Evolutionary conservation across 2,888 invertebrate species (phyloP).

Genomic region (Ashinkailepas kermadecensis): DNA sequence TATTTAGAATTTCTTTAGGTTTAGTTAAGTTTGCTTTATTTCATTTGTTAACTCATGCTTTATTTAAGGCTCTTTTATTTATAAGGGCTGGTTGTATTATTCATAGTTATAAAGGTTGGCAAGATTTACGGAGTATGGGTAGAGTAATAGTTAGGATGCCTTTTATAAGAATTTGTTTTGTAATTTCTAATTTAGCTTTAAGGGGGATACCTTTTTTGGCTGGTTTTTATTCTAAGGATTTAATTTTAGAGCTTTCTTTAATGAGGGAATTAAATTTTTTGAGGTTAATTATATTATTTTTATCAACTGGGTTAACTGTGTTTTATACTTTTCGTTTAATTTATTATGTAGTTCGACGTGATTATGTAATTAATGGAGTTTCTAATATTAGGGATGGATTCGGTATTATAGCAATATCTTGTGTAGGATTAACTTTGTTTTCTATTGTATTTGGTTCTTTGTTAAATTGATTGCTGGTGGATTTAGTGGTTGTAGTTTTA

Average conservation of each 20-base stretch:
- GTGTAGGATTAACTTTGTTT: no score
- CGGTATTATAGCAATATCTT: slow-evolving; percentile 28
- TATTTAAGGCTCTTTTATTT: slow-evolving; percentile 68
- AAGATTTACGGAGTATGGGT: slow-evolving; percentile 60
- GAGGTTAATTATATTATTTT: slow-evolving; percentile 38
- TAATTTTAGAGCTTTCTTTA: slow-evolving; percentile 53
- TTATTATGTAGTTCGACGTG: slow-evolving; percentile 43
- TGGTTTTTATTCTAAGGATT: slow-evolving; percentile 58
- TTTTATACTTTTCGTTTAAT: slow-evolving; percentile 46
- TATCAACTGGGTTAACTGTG: slow-evolving; percentile 51
- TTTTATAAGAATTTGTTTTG: slow-evolving; percentile 48
- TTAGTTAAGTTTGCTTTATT: slow-evolving; percentile 55
- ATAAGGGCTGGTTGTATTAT: slow-evolving; percentile 62
- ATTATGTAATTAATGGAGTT: no score
- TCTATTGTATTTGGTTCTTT: no score
- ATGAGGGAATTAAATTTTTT: slow-evolving; percentile 50
- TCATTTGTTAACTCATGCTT: slow-evolving; percentile 63
- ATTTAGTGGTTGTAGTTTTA: no score
- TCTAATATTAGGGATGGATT: neutral
- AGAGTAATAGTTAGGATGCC: slow-evolving; percentile 45
- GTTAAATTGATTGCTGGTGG: no score
- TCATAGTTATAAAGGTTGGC: slow-evolving; percentile 54
- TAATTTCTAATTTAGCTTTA: slow-evolving; percentile 54
- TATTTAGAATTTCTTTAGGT: slow-evolving; percentile 54
- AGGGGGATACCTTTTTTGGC: slow-evolving; percentile 58